These are phyloP conservation scores for Halesus radiatus DNA, from an alignment of 1,140 invertebrate species.

Conservation along the genomic window DNA sequence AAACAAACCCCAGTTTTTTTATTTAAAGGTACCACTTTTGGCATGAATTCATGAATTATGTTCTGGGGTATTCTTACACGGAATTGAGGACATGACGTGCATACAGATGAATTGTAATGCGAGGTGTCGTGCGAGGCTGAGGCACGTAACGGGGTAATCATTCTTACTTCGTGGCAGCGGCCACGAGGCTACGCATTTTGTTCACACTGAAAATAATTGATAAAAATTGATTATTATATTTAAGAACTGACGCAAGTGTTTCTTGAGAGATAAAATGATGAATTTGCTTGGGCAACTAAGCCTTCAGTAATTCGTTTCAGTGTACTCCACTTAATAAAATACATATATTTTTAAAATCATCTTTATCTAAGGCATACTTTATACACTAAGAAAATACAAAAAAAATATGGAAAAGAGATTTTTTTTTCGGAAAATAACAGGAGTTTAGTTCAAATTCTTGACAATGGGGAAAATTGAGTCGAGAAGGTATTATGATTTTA, in stretches of 20 bases:
- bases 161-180: background rate
- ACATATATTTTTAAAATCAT: too few species aligned
- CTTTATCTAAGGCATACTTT: too few species aligned
- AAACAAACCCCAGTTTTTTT: constrained; percentile 20
- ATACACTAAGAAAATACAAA: too few species aligned
- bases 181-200: background rate
- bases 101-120: constrained; percentile 10
- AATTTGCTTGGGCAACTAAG: too few species aligned
- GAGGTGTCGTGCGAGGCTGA: background rate
- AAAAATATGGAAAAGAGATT: too few species aligned
- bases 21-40: background rate
- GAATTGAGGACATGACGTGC: constrained; percentile 1
- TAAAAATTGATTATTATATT: background rate
- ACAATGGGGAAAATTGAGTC: too few species aligned
- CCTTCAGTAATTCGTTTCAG: too few species aligned
- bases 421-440: too few species aligned
- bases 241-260: background rate
- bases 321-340: too few species aligned
- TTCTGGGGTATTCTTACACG: background rate
- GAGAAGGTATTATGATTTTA: too few species aligned
- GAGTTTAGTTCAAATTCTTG: too few species aligned
- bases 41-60: background rate
- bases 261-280: too few species aligned
- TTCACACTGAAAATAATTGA: constrained; percentile 34
- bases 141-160: background rate